Evolutionary conservation across 2,888 invertebrate genomes (phyloP).

Genomic region (Tetragonula carbonaria): DNA sequence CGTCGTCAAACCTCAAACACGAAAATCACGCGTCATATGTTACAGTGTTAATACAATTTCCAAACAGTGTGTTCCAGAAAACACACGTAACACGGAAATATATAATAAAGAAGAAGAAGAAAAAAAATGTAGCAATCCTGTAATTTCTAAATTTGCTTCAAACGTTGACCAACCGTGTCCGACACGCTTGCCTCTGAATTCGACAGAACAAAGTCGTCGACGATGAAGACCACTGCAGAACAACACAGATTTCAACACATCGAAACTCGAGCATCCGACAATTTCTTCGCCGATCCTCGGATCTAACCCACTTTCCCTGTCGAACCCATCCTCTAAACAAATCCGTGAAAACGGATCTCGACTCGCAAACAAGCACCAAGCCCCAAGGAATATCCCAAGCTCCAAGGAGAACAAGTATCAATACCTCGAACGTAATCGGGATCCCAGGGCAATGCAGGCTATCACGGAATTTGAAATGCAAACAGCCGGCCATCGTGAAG

Average conservation of each 20-base stretch:
- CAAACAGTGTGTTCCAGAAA: too few species aligned
- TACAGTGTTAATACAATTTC: too few species aligned
- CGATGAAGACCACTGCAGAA: neutral
- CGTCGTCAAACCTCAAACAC: too few species aligned
- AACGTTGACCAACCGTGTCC: too few species aligned
- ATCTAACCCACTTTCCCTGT: conserved; percentile 1
- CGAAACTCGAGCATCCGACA: neutral
- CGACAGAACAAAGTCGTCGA: neutral
- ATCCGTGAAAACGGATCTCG: neutral
- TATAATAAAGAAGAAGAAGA: too few species aligned
- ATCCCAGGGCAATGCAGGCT: conserved; percentile 4
- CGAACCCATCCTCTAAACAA: neutral
- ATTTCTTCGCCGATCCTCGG: neutral
- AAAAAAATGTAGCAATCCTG: too few species aligned
- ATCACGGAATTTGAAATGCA: conserved; percentile 27
- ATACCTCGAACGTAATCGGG: conserved; percentile 26
- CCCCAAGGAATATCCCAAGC: neutral
- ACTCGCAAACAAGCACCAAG: neutral
- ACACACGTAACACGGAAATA: too few species aligned
- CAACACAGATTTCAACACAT: neutral
- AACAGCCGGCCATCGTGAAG: conserved; percentile 8
- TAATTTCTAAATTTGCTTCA: too few species aligned
- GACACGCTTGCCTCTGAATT: too few species aligned
- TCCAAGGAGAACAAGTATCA: conserved; percentile 7
- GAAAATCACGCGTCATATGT: too few species aligned